These are phyloP conservation scores for Tanypteryx hageni DNA, from an alignment of 2,888 invertebrate species.

Conservation along the genomic window DNA sequence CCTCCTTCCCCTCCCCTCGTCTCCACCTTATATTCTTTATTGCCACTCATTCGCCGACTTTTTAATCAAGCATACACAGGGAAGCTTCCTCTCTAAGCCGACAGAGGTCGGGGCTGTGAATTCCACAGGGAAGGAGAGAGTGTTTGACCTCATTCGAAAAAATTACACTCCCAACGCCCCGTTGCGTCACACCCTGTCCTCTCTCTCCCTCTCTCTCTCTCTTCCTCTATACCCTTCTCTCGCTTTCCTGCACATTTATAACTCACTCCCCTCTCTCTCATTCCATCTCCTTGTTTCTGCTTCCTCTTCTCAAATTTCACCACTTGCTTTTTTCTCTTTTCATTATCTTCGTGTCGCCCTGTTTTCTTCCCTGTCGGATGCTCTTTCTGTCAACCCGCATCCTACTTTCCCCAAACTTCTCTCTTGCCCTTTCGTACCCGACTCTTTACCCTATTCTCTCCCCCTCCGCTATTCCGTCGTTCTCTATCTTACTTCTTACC, in stretches of 20 bases:
- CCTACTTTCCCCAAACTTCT: too few species aligned
- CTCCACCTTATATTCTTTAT: background rate
- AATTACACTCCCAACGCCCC: constrained; percentile 19
- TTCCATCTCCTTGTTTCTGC: background rate
- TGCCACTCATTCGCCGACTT: constrained; percentile 18
- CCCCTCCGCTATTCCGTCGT: too few species aligned
- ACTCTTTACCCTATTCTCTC: too few species aligned
- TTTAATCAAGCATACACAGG: constrained; percentile 24
- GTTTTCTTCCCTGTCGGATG: too few species aligned
- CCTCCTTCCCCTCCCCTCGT: background rate
- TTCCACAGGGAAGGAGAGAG: background rate
- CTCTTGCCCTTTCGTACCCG: too few species aligned
- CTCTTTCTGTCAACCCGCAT: too few species aligned
- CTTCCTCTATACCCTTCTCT: background rate
- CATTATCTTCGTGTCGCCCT: too few species aligned
- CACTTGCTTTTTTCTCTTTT: background rate
- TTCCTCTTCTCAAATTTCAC: background rate
- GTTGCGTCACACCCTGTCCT: background rate
- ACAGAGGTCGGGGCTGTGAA: background rate
- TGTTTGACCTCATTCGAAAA: constrained; percentile 19
- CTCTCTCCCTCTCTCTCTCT: background rate
- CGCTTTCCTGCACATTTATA: background rate
- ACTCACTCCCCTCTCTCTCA: background rate
- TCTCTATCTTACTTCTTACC: too few species aligned
- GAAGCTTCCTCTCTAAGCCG: background rate